Conservation (phyloP, 2,113 vertebrate species). For the Coptodon bakossiorum region DNA sequence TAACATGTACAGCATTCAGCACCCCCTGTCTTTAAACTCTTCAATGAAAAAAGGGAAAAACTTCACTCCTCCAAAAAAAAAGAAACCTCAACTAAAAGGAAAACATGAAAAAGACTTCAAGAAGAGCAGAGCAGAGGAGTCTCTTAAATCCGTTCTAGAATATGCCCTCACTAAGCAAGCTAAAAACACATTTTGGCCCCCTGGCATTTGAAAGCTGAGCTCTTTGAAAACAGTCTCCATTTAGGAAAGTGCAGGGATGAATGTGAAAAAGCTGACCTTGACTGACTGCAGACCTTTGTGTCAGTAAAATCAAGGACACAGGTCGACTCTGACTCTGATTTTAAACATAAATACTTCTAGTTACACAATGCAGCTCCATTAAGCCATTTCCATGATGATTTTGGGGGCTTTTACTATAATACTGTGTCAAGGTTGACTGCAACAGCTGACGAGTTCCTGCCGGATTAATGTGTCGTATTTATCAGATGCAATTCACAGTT, state of each 20-base stretch:
- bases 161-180: not conserved
- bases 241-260: not conserved
- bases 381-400: not conserved
- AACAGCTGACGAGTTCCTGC: not conserved
- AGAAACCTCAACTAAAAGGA: not conserved
- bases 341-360: not conserved
- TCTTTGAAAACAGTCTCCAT: not conserved
- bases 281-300: not conserved
- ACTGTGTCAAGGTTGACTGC: not conserved
- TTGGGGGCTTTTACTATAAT: not conserved
- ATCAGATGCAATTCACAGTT: not conserved
- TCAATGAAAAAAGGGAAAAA: not conserved
- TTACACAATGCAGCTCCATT: not conserved
- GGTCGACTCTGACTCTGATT: not conserved
- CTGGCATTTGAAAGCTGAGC: not conserved
- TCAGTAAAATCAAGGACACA: not conserved
- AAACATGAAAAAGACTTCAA: not conserved
- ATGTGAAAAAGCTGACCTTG: not conserved
- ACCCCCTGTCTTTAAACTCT: not conserved
- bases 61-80: not conserved
- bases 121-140: not conserved
- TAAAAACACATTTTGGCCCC: not conserved
- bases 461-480: fast-evolving
- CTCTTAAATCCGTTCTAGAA: not conserved
- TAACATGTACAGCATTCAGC: not conserved